phyloP scores from a whole-genome alignment of 2,888 invertebrate genomes.

The Pristionchus maxplancki region DNA sequence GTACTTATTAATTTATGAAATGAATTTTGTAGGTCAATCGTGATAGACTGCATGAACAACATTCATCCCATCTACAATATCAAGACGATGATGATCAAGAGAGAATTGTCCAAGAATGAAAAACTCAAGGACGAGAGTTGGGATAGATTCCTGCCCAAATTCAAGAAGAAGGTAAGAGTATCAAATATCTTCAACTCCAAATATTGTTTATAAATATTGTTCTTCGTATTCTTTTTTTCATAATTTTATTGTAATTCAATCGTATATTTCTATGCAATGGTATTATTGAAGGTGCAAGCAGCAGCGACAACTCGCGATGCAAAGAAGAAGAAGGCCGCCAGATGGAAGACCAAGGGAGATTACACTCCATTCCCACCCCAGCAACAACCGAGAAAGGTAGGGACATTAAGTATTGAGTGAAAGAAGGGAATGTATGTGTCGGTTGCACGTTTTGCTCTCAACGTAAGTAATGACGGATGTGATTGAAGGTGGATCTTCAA shows the following conservation, averaged over 20 bases:
- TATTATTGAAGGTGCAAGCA: constrained; percentile 67
- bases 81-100: constrained; percentile 94
- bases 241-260: not conserved
- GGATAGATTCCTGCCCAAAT: constrained; percentile 96
- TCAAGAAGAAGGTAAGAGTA: constrained; percentile 87
- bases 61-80: constrained; percentile 99
- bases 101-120: constrained; percentile 94
- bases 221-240: too few species aligned
- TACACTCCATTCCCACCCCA: constrained; percentile 98
- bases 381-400: constrained; percentile 90
- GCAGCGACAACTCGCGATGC: constrained; percentile 69
- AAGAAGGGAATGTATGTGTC: too few species aligned
- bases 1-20: not conserved
- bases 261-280: not conserved
- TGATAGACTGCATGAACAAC: constrained; percentile 97
- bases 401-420: not conserved
- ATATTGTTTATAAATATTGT: not conserved
- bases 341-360: constrained; percentile 90
- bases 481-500: constrained; percentile 86
- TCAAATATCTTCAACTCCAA: not conserved
- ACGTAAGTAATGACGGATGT: not conserved
- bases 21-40: constrained; percentile 83
- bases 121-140: constrained; percentile 93
- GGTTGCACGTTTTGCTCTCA: too few species aligned
- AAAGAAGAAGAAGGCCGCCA: constrained; percentile 78